Evolutionary conservation across 1,140 invertebrate genomes (phyloP).

Genomic region (Leptestheria dahalacensis): DNA sequence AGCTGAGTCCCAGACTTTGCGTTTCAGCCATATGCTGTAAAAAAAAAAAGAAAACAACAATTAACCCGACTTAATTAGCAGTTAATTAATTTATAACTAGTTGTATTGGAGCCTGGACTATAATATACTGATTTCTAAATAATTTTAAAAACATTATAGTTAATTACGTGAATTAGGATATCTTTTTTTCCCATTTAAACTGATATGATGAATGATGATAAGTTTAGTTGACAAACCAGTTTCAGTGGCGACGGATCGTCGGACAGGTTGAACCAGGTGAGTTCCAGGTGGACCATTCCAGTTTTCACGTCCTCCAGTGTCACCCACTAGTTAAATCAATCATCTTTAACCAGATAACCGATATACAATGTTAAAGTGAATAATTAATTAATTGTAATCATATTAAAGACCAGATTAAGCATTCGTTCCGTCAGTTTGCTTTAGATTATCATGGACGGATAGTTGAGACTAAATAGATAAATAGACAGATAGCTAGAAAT

Average conservation of each 20-base stretch:
- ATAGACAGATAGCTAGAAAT: too few species aligned
- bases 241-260: conserved; percentile 52
- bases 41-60: conserved; percentile 21
- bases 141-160: neutral
- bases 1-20: conserved; percentile 27
- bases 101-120: neutral
- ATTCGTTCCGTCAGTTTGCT: too few species aligned
- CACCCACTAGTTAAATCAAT: conserved; percentile 52
- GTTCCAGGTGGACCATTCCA: conserved; percentile 71
- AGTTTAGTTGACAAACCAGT: conserved; percentile 39
- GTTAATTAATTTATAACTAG: neutral
- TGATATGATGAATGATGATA: neutral
- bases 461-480: too few species aligned
- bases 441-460: too few species aligned
- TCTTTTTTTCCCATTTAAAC: neutral
- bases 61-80: conserved; percentile 5
- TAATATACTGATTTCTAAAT: neutral
- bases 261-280: conserved; percentile 72
- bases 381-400: neutral
- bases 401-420: too few species aligned
- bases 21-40: conserved; percentile 44
- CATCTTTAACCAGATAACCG: neutral
- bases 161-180: neutral
- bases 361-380: too few species aligned
- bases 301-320: conserved; percentile 85